phyloP scores from a whole-genome alignment of 2,113 vertebrate genomes.

The Myodes glareolus region DNA sequence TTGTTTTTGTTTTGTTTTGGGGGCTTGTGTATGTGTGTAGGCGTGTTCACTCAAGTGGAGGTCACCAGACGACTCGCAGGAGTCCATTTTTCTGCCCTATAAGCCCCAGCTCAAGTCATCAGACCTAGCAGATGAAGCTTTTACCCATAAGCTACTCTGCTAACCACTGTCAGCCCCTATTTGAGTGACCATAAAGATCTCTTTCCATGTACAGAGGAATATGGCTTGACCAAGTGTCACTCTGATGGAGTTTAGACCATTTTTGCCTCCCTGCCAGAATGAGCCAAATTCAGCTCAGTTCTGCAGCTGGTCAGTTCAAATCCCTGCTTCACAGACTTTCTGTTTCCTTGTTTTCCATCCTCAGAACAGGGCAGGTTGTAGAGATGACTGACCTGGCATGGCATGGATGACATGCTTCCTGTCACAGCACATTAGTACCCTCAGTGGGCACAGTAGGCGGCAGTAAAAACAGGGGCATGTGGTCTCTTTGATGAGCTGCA shows the following conservation, averaged over 20 bases:
- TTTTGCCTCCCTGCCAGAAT: not conserved
- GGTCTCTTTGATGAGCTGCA: not conserved
- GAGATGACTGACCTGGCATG: not conserved
- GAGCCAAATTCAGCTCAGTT: not conserved
- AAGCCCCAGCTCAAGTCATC: not conserved
- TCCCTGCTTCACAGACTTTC: not conserved
- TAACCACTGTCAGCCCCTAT: not conserved
- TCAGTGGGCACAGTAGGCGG: not conserved
- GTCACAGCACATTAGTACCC: not conserved
- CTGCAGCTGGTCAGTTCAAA: not conserved
- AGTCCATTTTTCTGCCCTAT: not conserved
- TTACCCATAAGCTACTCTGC: not conserved
- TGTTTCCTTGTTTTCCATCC: not conserved
- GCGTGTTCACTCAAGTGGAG: not conserved
- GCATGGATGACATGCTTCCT: fast-evolving
- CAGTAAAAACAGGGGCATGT: not conserved
- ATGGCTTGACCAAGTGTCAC: not conserved
- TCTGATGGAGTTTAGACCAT: not conserved
- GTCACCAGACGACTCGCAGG: not conserved
- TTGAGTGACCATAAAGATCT: fast-evolving
- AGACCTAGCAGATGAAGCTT: not conserved
- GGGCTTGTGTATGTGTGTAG: not conserved
- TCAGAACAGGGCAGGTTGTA: not conserved
- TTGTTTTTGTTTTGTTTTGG: not conserved
- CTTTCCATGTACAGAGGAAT: not conserved